Evolutionary conservation across 2,113 vertebrate species (phyloP).

Genomic region (Daphoenositta chrysoptera): DNA sequence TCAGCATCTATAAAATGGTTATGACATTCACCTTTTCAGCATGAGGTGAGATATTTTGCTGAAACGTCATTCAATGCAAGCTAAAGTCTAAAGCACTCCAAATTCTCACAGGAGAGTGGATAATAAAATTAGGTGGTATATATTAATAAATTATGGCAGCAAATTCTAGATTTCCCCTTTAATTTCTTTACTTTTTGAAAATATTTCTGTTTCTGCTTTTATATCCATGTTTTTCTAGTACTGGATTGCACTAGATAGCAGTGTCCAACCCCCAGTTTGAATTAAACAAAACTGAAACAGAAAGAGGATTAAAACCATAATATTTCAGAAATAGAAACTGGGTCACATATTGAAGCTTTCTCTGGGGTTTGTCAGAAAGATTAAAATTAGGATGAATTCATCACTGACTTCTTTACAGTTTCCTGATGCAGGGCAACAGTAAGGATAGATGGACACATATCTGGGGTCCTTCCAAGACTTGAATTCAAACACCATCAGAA

Average conservation of each 20-base stretch:
- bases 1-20: neutral
- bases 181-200: neutral
- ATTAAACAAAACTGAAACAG: conserved; percentile 7
- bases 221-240: neutral
- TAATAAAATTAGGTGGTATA: neutral
- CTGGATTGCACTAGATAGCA: neutral
- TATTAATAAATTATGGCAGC: neutral
- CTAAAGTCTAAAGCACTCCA: neutral
- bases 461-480: neutral
- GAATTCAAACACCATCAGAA: neutral
- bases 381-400: neutral
- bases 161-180: neutral
- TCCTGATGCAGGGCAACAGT: neutral
- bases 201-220: neutral
- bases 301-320: conserved; percentile 43
- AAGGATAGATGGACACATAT: fast-evolving
- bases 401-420: neutral
- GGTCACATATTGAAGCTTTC: conserved; percentile 41
- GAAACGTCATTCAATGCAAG: neutral
- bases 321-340: conserved; percentile 33
- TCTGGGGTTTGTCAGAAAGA: neutral
- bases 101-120: neutral
- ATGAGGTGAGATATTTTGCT: neutral
- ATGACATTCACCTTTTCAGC: neutral
- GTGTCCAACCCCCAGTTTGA: neutral